Percentiles rank a stretch among this genome's conserved stretches.
Conservation (phyloP, 1,140 invertebrate species). For the Xylocopa sonorina region DNA sequence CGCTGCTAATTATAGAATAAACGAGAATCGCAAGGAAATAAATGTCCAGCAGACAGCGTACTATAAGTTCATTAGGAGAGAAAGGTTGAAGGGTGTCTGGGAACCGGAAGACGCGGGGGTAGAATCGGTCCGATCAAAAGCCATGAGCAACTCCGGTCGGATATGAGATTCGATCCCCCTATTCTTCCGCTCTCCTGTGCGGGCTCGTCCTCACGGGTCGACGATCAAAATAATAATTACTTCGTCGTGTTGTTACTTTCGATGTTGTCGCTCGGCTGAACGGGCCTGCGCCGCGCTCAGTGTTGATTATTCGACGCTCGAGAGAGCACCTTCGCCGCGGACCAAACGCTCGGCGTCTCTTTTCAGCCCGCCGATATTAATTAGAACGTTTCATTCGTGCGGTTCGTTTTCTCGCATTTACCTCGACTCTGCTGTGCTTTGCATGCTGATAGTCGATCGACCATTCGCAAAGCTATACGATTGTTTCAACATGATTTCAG, state of each 20-base stretch:
- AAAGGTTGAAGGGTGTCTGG: constrained; percentile 7
- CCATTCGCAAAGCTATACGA: not conserved
- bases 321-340: constrained; percentile 12
- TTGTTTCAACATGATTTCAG: not conserved
- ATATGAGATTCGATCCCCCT: constrained; percentile 44
- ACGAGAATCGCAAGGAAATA: not conserved
- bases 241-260: constrained; percentile 58
- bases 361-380: constrained; percentile 53
- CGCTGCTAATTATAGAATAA: not conserved
- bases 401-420: constrained; percentile 16
- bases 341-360: constrained; percentile 22
- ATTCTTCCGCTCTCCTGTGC: constrained; percentile 3
- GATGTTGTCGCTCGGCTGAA: constrained; percentile 51
- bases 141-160: constrained; percentile 47
- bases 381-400: constrained; percentile 35
- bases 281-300: constrained; percentile 17
- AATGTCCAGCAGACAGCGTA: not conserved
- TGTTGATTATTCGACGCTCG: constrained; percentile 53
- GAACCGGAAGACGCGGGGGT: constrained; percentile 60
- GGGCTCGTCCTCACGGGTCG: constrained; percentile 55
- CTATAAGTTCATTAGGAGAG: not conserved
- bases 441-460: not conserved
- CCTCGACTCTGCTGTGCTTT: not conserved
- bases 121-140: constrained; percentile 64
- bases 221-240: constrained; percentile 75